A percentile compares a stretch with the other conserved stretches of the same genome.
These are phyloP conservation scores for Bovichtus variegatus DNA, from an alignment of 2,797 vertebrate species.

Conservation along the genomic window DNA sequence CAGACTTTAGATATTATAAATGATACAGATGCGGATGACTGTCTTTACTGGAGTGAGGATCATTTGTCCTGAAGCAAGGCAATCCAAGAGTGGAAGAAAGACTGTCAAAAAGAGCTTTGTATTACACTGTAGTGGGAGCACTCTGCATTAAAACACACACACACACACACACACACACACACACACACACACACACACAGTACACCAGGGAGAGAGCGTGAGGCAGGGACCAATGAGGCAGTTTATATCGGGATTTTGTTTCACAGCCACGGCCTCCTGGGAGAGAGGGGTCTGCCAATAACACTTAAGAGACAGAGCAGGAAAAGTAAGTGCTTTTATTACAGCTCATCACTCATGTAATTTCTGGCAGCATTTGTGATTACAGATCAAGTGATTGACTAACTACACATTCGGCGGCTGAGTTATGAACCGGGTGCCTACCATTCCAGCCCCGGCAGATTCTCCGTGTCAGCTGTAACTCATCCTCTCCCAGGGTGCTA, in stretches of 20 bases:
- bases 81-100: slow-evolving; percentile 71
- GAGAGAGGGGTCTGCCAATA: slow-evolving; percentile 88
- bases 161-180: slow-evolving; percentile 55
- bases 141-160: slow-evolving; percentile 53
- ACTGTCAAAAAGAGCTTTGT: slow-evolving; percentile 77
- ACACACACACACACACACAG: slow-evolving; percentile 57
- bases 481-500: slow-evolving; percentile 79
- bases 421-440: slow-evolving; percentile 90
- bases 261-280: slow-evolving; percentile 85
- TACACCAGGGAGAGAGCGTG: slow-evolving; percentile 71
- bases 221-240: slow-evolving; percentile 85
- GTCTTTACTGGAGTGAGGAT: slow-evolving; percentile 71
- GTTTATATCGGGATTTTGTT: slow-evolving; percentile 88
- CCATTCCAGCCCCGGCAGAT: slow-evolving; percentile 81
- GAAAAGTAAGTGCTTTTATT: slow-evolving; percentile 93
- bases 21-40: slow-evolving; percentile 58
- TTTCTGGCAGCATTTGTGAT: slow-evolving; percentile 97
- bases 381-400: slow-evolving; percentile 99
- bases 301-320: slow-evolving; percentile 89
- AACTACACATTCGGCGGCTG: slow-evolving; percentile 94
- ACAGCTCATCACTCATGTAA: slow-evolving; percentile 94
- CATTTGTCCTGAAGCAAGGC: slow-evolving; percentile 74
- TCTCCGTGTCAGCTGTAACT: slow-evolving; percentile 84
- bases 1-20: slow-evolving; percentile 64
- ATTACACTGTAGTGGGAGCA: slow-evolving; percentile 58